Evolutionary conservation across 2,797 vertebrate genomes (phyloP).

Genomic region (Gambusia yucatana): DNA sequence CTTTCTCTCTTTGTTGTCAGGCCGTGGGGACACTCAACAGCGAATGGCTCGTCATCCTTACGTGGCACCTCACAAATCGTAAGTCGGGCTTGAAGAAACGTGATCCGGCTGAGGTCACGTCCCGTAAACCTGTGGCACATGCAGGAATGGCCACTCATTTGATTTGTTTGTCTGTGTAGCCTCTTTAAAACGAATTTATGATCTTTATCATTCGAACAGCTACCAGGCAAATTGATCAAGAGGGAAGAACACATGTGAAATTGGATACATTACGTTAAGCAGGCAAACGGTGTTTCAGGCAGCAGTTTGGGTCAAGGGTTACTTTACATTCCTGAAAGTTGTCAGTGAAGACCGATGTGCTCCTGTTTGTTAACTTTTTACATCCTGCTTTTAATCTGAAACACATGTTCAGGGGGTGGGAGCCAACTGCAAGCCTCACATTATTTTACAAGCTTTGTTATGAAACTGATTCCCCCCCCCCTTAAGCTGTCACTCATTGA

Average conservation of each 20-base stretch:
- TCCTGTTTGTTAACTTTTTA: constrained; percentile 59
- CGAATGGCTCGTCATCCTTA: constrained; percentile 75
- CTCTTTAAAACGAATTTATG: constrained; percentile 17
- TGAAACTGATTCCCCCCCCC: constrained; percentile 10
- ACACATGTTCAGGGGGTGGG: constrained; percentile 56
- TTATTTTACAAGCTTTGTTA: constrained; percentile 32
- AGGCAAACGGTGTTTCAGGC: constrained; percentile 47
- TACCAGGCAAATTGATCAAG: constrained; percentile 13
- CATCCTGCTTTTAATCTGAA: constrained; percentile 65
- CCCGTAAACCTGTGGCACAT: constrained; percentile 27
- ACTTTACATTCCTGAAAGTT: constrained; percentile 56
- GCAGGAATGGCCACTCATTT: constrained; percentile 12
- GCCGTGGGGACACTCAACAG: constrained; percentile 69
- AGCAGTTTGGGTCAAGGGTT: constrained; percentile 64
- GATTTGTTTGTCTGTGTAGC: constrained; percentile 12
- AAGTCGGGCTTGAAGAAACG: constrained; percentile 74
- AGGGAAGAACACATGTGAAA: neutral
- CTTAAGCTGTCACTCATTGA: constrained; percentile 5
- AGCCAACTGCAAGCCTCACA: constrained; percentile 17
- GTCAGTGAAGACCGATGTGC: constrained; percentile 62
- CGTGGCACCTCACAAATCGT: constrained; percentile 86
- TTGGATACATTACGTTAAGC: constrained; percentile 10
- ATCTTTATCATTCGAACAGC: constrained; percentile 5
- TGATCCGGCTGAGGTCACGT: constrained; percentile 54
- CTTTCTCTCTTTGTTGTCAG: constrained; percentile 38